These are phyloP conservation scores for Corythoichthys haematopterus DNA, from an alignment of 2,113 vertebrate genomes.

Conservation along the genomic window DNA sequence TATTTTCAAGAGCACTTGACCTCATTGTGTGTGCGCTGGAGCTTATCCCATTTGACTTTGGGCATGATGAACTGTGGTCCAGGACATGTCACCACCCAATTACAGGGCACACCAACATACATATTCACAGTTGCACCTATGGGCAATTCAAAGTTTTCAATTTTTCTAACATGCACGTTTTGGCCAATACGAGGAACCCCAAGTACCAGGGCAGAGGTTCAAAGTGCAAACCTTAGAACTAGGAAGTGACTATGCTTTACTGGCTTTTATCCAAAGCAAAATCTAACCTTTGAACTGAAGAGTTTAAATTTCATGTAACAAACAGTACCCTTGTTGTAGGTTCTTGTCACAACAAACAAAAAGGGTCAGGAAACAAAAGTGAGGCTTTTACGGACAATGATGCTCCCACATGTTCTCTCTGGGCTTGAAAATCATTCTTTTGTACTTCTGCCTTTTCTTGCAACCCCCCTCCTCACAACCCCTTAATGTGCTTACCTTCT, in stretches of 20 bases:
- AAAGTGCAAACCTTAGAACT: neutral
- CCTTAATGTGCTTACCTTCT: conserved; percentile 62
- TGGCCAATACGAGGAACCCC: neutral
- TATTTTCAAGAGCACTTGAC: neutral
- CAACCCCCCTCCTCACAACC: conserved; percentile 18
- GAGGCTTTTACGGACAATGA: conserved; percentile 23
- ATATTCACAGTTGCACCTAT: neutral
- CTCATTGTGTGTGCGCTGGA: neutral
- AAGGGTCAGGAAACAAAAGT: conserved; percentile 9
- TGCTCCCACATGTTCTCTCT: conserved; percentile 36
- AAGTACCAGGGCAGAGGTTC: neutral
- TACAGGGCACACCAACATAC: neutral
- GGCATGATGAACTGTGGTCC: no score
- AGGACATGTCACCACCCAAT: neutral
- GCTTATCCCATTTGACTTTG: neutral
- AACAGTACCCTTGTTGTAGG: neutral
- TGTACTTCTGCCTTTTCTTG: conserved; percentile 45
- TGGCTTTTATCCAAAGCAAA: neutral
- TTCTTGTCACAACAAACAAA: conserved; percentile 7
- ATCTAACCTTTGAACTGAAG: neutral
- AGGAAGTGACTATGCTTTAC: neutral
- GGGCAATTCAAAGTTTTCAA: neutral
- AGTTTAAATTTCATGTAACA: neutral
- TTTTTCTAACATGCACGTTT: neutral
- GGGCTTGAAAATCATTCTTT: conserved; percentile 53